phyloP scores from a whole-genome alignment of 2,113 vertebrate species.

The Lates calcarifer region DNA sequence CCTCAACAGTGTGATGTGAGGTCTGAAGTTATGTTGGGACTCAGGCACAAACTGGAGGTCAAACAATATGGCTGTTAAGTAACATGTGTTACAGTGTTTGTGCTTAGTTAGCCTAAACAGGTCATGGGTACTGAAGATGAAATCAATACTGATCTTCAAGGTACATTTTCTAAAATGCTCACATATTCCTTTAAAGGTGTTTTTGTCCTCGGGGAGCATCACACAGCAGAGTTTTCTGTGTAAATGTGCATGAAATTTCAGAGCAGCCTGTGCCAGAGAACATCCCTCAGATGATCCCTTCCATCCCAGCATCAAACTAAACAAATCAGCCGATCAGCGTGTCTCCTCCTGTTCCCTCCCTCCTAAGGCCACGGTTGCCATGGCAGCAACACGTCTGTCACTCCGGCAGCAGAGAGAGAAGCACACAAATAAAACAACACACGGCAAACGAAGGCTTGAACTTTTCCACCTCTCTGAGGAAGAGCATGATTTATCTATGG shows the following conservation, averaged over 20 bases:
- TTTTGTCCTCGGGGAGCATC: neutral
- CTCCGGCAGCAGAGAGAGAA: slow-evolving; percentile 25
- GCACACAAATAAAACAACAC: slow-evolving; percentile 50
- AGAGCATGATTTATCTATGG: slow-evolving; percentile 19
- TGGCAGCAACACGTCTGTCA: slow-evolving; percentile 71
- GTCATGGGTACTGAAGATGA: slow-evolving; percentile 1
- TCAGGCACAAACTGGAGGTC: neutral
- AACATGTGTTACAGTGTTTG: neutral
- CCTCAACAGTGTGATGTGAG: too few species aligned
- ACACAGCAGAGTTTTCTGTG: neutral
- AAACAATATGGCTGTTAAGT: neutral
- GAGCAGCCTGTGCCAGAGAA: neutral
- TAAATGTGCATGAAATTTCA: slow-evolving; percentile 7
- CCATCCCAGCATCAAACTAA: slow-evolving; percentile 54
- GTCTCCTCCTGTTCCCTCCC: slow-evolving; percentile 31
- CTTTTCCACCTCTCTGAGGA: slow-evolving; percentile 42
- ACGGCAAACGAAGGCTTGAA: slow-evolving; percentile 51
- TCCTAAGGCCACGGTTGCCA: slow-evolving; percentile 58
- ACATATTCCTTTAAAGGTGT: neutral
- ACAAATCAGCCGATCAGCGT: slow-evolving; percentile 59
- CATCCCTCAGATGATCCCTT: slow-evolving; percentile 36
- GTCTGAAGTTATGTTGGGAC: neutral
- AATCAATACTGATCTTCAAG: slow-evolving; percentile 19
- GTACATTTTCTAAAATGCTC: neutral
- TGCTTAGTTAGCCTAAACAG: neutral